Base-by-base conservation (phyloP, 2,888 invertebrate species). In the Ophioninae sp. region DNA sequence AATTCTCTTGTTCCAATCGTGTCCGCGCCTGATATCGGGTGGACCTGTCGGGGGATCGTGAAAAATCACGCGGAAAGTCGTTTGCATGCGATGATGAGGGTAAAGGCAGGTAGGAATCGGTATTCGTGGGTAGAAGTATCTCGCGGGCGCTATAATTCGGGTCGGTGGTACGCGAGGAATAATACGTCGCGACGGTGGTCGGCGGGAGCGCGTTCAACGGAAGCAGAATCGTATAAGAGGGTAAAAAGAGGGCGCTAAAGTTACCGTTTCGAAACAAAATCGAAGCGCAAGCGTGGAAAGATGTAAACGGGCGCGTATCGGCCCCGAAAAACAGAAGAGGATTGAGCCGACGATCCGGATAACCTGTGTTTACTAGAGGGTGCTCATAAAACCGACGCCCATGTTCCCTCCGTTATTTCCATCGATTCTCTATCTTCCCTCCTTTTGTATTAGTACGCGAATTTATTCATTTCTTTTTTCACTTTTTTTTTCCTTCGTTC, bases 361-460 rank as follows among this genome's bases (percentile, higher is more conserved):
- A 92, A 90, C 92, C 92, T 91, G 90, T 92, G 89, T 91, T 92
- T 92, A 92, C 84, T 75, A 84, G 72, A 84, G 84, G 79, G 79
- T 79, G 84, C 67, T 84, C 81, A 81, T 79, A 62, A 75, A 81
- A 74, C 69, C n/a, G 73, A 77, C 76, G 83, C 83, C 79, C 80
- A 69, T 68, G 10, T 41, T 70, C 23, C 75, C 67, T 41, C 67
- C 69, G 74, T 79, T 75, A 64, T 74, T 39, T 74, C 64, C 30
- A 75, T 39, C 20, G 21, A 3, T 41, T 56, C 67, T 79, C 81
- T 84, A 68, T 72, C 50, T 39, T 30, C 23, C 57, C 57, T 62
- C 41, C 37, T 74, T 75, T 81, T 70, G 70, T 81, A 78, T 78
- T 75, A 65, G 72, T 79, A 65, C 79, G 67, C 59, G 62, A 59